These are phyloP conservation scores for Pristionchus fissidentatus DNA, from an alignment of 2,888 invertebrate species.

Conservation along the genomic window DNA sequence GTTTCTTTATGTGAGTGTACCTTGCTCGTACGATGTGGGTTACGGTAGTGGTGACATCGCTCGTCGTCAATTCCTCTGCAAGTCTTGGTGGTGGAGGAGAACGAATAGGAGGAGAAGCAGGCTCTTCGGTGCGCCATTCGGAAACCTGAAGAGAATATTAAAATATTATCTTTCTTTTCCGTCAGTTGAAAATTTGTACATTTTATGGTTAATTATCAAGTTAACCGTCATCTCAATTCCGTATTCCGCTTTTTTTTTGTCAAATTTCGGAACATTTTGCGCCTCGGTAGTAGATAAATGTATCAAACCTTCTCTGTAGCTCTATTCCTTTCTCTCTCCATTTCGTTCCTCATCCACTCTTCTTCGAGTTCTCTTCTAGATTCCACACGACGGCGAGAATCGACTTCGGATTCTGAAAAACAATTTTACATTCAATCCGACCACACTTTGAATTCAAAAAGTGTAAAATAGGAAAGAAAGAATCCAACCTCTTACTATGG, in stretches of 20 bases:
- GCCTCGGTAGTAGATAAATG: neutral
- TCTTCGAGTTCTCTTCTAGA: neutral
- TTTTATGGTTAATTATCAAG: no score
- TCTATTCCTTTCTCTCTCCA: slow-evolving; percentile 24
- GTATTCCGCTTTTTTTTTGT: no score
- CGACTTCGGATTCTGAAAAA: neutral
- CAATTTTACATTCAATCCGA: neutral
- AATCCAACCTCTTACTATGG: neutral
- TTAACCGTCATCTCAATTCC: no score
- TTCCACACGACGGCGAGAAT: neutral
- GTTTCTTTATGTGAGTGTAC: neutral
- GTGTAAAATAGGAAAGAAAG: neutral
- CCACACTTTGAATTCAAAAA: neutral
- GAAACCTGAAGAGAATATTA: neutral
- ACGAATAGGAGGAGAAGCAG: slow-evolving; percentile 17
- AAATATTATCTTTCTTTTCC: neutral
- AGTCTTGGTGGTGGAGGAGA: slow-evolving; percentile 3
- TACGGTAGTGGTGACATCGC: neutral
- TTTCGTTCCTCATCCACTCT: slow-evolving; percentile 10
- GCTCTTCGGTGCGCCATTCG: slow-evolving; percentile 37
- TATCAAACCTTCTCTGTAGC: slow-evolving; percentile 22
- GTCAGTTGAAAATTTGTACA: neutral
- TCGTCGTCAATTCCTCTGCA: neutral
- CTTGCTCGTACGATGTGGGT: slow-evolving; percentile 32
- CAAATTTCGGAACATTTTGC: no score